A percentile compares a stretch with the other conserved stretches of the same genome.
Evolutionary conservation across 2,888 invertebrate species (phyloP).

Genomic region (Dastarcus helophoroides): DNA sequence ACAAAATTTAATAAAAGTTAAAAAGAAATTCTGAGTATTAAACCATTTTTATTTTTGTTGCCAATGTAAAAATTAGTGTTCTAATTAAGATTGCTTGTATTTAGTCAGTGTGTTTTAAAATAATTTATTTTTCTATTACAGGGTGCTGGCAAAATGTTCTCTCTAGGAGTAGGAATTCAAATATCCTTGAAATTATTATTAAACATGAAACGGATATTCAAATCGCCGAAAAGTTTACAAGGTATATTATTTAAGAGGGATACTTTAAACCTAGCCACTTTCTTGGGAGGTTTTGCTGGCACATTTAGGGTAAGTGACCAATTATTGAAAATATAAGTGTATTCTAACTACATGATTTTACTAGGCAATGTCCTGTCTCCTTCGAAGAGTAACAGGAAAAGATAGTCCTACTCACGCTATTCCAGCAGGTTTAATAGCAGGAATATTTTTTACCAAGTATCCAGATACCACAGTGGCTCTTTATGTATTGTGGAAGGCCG

Average conservation of each 20-base stretch:
- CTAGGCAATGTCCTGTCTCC: constrained; percentile 52
- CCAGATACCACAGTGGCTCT: constrained; percentile 69
- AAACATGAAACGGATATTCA: constrained; percentile 42
- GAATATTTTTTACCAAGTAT: constrained; percentile 58
- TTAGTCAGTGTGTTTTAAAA: too few species aligned
- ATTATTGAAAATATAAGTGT: background rate
- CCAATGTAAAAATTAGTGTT: too few species aligned
- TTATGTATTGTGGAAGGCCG: constrained; percentile 71
- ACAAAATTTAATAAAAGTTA: too few species aligned
- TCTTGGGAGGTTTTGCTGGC: constrained; percentile 57
- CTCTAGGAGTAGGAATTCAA: constrained; percentile 51
- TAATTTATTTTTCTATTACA: constrained; percentile 28
- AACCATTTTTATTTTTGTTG: too few species aligned
- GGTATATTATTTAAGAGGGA: constrained; percentile 43
- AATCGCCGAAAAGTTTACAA: constrained; percentile 40
- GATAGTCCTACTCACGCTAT: constrained; percentile 54
- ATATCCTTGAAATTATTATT: constrained; percentile 47
- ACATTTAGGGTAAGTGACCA: constrained; percentile 57
- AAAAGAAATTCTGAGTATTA: too few species aligned
- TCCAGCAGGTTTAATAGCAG: constrained; percentile 60
- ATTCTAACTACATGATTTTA: constrained; percentile 1
- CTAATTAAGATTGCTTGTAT: too few species aligned
- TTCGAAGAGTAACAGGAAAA: constrained; percentile 48
- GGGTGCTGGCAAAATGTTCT: constrained; percentile 48
- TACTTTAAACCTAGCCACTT: constrained; percentile 51